phyloP scores from a whole-genome alignment of 2,888 invertebrate species.

The Apamea anceps region DNA sequence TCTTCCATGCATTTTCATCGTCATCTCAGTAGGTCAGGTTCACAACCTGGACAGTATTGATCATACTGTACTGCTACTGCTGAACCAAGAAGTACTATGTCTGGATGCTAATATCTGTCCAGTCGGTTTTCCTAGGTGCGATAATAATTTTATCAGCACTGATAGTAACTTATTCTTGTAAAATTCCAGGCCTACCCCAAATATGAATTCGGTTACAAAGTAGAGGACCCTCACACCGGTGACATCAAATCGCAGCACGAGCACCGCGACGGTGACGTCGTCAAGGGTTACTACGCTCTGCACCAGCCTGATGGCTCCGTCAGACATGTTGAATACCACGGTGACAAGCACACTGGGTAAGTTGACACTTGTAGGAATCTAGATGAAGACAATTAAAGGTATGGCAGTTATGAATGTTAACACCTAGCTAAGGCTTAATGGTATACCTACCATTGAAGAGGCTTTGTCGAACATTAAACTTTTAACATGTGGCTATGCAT shows the following conservation, averaged over 20 bases:
- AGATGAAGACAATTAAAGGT: background rate
- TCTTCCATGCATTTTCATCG: background rate
- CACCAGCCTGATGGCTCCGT: constrained; percentile 89
- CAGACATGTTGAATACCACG: constrained; percentile 89
- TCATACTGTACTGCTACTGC: no score
- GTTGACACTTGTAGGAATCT: background rate
- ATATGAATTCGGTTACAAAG: constrained; percentile 81
- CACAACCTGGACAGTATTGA: background rate
- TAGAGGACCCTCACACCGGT: constrained; percentile 87
- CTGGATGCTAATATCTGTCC: no score
- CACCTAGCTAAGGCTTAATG: background rate
- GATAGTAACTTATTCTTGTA: background rate
- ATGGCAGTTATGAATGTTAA: background rate
- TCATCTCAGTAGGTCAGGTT: background rate
- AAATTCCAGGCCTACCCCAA: constrained; percentile 79
- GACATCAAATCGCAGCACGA: constrained; percentile 88
- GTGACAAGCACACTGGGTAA: constrained; percentile 87
- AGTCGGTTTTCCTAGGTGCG: background rate
- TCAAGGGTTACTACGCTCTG: constrained; percentile 81
- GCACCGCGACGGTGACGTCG: constrained; percentile 84
- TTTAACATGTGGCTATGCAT: background rate
- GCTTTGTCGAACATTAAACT: background rate
- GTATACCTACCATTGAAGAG: background rate
- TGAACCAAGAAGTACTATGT: no score
- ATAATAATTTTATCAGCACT: background rate